Conservation (phyloP, 37 sponge, comb jelly and placozoan species). For the Halichondria panicea region DNA sequence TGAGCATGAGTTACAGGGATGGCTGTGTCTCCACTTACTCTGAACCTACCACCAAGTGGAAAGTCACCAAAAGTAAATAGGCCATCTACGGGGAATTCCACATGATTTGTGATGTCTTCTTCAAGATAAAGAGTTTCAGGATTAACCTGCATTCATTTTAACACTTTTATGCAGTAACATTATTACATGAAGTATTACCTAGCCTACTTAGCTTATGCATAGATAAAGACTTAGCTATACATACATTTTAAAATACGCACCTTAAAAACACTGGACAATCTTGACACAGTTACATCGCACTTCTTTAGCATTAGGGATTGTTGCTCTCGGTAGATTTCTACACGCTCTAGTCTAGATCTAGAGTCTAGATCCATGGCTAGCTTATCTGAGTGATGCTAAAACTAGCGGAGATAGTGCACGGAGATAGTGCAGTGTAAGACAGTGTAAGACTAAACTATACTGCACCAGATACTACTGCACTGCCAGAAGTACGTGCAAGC, state of each 20-base stretch:
- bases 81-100: constrained; percentile 12
- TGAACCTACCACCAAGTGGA: not conserved
- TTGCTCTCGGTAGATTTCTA: too few species aligned
- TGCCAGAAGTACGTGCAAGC: too few species aligned
- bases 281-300: too few species aligned
- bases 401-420: too few species aligned
- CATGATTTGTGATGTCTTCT: constrained; percentile 19
- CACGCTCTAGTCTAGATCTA: too few species aligned
- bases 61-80: not conserved
- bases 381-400: too few species aligned
- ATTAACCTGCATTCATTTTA: constrained; percentile 5
- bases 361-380: too few species aligned
- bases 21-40: not conserved
- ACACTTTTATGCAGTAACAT: not conserved
- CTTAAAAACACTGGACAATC: too few species aligned
- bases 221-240: not conserved
- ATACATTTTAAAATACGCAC: not conserved
- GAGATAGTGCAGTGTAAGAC: too few species aligned
- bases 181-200: not conserved
- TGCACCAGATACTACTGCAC: too few species aligned
- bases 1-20: not conserved
- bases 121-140: constrained; percentile 3
- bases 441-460: too few species aligned
- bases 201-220: not conserved
- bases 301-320: too few species aligned